These are phyloP conservation scores for Smithornis capensis DNA, from an alignment of 2,113 vertebrate species.

Conservation along the genomic window DNA sequence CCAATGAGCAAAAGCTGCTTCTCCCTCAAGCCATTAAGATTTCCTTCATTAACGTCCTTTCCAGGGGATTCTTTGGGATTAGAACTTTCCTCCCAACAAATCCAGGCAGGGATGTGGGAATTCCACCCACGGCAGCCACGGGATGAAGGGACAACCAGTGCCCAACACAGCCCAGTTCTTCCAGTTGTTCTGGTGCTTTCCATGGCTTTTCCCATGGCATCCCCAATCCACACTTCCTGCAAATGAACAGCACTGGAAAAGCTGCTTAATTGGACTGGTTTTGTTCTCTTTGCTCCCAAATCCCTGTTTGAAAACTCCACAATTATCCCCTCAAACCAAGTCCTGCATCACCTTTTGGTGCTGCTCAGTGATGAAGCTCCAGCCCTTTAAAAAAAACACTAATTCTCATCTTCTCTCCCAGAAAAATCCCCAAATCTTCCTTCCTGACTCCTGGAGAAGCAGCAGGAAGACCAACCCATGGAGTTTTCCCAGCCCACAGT, in stretches of 20 bases:
- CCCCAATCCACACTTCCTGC: not conserved
- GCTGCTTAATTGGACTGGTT: not conserved
- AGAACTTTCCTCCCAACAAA: not conserved
- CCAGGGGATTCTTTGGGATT: not conserved
- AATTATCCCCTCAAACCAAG: not conserved
- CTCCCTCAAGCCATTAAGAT: not conserved
- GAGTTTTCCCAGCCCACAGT: not conserved
- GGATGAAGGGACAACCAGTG: not conserved
- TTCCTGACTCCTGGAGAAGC: not conserved
- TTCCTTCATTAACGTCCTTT: not conserved
- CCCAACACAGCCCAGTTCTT: not conserved
- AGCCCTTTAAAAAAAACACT: not conserved
- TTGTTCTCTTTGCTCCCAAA: not conserved
- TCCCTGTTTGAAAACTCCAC: not conserved
- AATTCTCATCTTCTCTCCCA: not conserved
- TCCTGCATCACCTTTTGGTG: too few relatives aligned
- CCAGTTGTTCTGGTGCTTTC: not conserved
- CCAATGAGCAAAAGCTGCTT: not conserved
- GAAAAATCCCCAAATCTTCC: not conserved
- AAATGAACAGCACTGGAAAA: not conserved
- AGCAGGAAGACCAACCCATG: not conserved
- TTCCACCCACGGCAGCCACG: not conserved
- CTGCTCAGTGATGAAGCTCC: not conserved
- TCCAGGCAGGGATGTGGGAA: not conserved
- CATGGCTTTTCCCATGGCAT: not conserved